Conservation (phyloP, 2,113 vertebrate species). For the Toxotes chatareus region DNA sequence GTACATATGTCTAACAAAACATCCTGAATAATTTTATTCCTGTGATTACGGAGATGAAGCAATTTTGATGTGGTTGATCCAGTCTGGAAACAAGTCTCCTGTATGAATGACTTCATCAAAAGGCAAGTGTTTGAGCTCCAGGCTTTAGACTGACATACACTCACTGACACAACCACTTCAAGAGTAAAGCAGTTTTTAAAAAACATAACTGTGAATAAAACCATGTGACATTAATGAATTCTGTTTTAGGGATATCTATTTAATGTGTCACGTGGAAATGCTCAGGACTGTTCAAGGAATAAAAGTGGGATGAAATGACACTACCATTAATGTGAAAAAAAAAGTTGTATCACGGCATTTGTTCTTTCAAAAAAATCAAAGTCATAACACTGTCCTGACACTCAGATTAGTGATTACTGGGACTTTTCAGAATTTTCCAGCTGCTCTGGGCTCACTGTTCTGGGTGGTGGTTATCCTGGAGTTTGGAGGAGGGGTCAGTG, state of each 20-base stretch:
- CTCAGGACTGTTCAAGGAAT: background rate
- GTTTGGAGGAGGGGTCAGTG: slow-evolving; percentile 65
- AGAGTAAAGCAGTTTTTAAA: background rate
- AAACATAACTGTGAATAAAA: background rate
- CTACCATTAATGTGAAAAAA: background rate
- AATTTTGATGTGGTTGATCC: background rate
- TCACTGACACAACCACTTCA: background rate
- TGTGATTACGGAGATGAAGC: background rate
- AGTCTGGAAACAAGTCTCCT: background rate
- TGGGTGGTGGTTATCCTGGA: slow-evolving; percentile 65
- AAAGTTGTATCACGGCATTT: background rate
- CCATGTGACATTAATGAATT: background rate
- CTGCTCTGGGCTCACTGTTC: slow-evolving; percentile 77
- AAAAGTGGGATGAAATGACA: background rate
- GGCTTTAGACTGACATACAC: background rate
- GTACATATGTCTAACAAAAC: background rate
- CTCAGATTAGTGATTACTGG: slow-evolving; percentile 7
- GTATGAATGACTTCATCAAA: background rate
- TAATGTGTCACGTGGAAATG: background rate
- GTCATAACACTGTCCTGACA: slow-evolving; percentile 31
- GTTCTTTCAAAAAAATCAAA: slow-evolving; percentile 7
- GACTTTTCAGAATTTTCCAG: slow-evolving; percentile 39
- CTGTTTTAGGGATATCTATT: background rate
- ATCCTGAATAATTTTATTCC: background rate
- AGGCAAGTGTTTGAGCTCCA: background rate